Base-by-base conservation (phyloP, 2,113 vertebrate genomes). In the Hyaena hyaena region DNA sequence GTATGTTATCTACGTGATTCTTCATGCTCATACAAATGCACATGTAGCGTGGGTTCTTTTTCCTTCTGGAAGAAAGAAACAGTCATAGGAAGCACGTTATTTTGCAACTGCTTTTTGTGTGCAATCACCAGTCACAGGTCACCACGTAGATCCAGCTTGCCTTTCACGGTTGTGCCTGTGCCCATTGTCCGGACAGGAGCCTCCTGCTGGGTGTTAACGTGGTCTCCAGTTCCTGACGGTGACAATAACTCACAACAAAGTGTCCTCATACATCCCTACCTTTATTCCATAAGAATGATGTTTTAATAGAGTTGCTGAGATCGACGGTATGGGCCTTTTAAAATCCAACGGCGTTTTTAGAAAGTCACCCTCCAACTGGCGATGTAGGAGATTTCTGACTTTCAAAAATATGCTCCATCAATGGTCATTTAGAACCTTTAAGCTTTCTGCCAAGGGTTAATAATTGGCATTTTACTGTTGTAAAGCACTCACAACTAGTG, bases 231-330 rank as follows among this genome's bases (percentile, higher is more conserved):
- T 74, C 43, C 45, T 16, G 39, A 23, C 28, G 14, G 14, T 11
- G 39, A 74, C 3, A 10, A 19, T n/a, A 69, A 74, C 35, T 35
- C 26, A 39, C 23, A 17, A 65, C 31, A 19, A 24, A n/a, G 19
- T 2, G 23, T 4, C 61, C 21, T 61, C 5, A 53, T 12, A 48
- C 2, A 4, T 28, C 0, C 26, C 14, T 21, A 2, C 7, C 5
- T 43, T 63, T 7, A 68, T 21, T 55, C 68, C 39, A 2, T 0
- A 14, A 89, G 76, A 55, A 0, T 23, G 48, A 45, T 12, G n/a
- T 39, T 28, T 24, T 24, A 33, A 26, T 0, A 14, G 28, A 50
- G 50, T 0, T 33, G 63, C 76, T 61, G 10, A 68, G 76, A 10
- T 8, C 35, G 63, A 55, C 48, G 3, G 71, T 45, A 28, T 8